Percentiles rank a stretch among this genome's conserved stretches.
These are phyloP conservation scores for Colostygia pectinataria DNA, from an alignment of 2,888 invertebrate species.

Conservation along the genomic window DNA sequence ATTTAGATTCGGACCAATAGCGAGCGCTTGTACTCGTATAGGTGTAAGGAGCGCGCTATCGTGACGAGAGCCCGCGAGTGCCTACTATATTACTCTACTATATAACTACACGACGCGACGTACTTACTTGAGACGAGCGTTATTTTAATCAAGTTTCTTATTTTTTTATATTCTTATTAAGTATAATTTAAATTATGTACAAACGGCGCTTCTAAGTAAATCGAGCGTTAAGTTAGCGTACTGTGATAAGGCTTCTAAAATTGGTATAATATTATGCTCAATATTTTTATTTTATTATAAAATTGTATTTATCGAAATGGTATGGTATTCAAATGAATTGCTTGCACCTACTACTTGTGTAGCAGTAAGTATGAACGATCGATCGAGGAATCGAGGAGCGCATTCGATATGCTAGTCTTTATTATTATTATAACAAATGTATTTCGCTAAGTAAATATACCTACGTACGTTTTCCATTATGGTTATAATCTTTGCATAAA, in stretches of 20 bases:
- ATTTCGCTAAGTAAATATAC: constrained; percentile 54
- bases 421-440: constrained; percentile 65
- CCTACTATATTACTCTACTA: not conserved
- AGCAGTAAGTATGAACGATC: constrained; percentile 23
- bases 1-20: constrained; percentile 43
- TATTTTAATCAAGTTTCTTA: not conserved
- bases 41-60: too few relatives aligned
- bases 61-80: not conserved
- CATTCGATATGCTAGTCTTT: constrained; percentile 81
- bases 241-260: constrained; percentile 77
- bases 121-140: constrained; percentile 14
- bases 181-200: constrained; percentile 31
- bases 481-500: constrained; percentile 47
- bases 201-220: constrained; percentile 41
- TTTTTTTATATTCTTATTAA: constrained; percentile 6
- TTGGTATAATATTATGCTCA: constrained; percentile 67
- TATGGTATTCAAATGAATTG: constrained; percentile 45
- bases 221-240: constrained; percentile 68
- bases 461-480: constrained; percentile 61
- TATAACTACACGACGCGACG: constrained; percentile 4
- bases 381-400: constrained; percentile 38
- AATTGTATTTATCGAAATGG: constrained; percentile 54
- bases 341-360: constrained; percentile 38
- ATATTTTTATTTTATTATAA: constrained; percentile 56
- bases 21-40: constrained; percentile 29